These are phyloP conservation scores for Penaeus japonicus DNA, from an alignment of 1,140 invertebrate species.

Conservation along the genomic window DNA sequence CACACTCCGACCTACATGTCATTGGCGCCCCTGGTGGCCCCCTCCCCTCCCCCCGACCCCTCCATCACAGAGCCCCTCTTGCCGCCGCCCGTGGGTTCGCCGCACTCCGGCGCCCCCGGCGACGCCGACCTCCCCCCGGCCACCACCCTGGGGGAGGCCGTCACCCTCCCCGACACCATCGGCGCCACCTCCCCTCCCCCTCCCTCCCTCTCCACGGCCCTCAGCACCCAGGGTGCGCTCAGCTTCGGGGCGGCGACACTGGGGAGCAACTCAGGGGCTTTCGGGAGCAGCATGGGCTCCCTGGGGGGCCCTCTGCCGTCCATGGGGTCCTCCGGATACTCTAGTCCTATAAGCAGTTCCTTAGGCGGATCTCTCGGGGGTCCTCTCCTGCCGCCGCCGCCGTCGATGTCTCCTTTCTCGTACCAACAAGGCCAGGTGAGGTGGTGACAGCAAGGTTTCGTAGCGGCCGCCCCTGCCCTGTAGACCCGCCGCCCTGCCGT, in stretches of 20 bases:
- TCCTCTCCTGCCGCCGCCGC: conserved; percentile 43
- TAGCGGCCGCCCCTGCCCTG: not conserved
- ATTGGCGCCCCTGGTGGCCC: conserved; percentile 84
- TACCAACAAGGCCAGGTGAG: conserved; percentile 48
- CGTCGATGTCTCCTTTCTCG: conserved; percentile 40
- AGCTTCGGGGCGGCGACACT: conserved; percentile 33
- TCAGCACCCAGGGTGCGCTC: conserved; percentile 10
- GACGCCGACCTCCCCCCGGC: conserved; percentile 35
- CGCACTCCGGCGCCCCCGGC: conserved; percentile 48
- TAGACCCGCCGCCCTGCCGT: not conserved
- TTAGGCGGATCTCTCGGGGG: conserved; percentile 33
- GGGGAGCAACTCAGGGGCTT: conserved; percentile 54
- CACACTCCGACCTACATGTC: conserved; percentile 61
- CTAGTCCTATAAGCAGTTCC: conserved; percentile 43
- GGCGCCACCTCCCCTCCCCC: conserved; percentile 39
- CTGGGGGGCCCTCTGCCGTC: conserved; percentile 64
- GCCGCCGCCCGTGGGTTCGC: conserved; percentile 56
- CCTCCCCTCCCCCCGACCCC: conserved; percentile 70
- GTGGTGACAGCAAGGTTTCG: conserved; percentile 25
- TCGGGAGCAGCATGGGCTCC: conserved; percentile 64
- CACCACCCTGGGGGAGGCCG: conserved; percentile 58
- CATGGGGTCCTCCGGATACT: conserved; percentile 35
- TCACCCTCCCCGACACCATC: conserved; percentile 63
- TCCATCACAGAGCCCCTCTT: conserved; percentile 49
- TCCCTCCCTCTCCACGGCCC: not conserved